Evolutionary conservation across 1,140 invertebrate genomes (phyloP).

Genomic region (Cotesia vestalis): DNA sequence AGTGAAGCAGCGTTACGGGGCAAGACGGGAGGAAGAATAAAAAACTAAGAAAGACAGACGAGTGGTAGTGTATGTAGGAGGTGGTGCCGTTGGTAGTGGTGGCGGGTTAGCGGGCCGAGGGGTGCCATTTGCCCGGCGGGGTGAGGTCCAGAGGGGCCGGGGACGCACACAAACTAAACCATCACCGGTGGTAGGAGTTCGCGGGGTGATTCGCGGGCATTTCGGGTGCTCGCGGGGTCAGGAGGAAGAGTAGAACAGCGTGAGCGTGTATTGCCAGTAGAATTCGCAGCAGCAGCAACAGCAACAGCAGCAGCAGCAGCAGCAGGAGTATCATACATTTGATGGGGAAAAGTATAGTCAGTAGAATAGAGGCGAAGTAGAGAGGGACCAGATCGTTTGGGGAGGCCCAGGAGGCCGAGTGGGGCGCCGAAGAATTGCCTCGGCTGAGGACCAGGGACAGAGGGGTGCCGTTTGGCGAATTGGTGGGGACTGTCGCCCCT

Average conservation of each 20-base stretch:
- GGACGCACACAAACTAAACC: background rate
- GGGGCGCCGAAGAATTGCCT: slow-evolving; percentile 57
- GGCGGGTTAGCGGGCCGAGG: slow-evolving; percentile 23
- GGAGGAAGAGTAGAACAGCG: slow-evolving; percentile 22
- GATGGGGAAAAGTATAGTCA: too few relatives aligned
- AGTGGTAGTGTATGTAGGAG: slow-evolving; percentile 37
- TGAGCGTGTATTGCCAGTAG: too few relatives aligned
- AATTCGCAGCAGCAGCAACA: background rate
- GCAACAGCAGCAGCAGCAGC: too few relatives aligned
- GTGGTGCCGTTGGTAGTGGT: slow-evolving; percentile 24
- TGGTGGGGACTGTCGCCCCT: slow-evolving; percentile 52
- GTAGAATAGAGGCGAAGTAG: slow-evolving; percentile 32
- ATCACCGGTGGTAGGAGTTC: background rate
- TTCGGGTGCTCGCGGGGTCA: slow-evolving; percentile 26
- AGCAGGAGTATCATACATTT: too few relatives aligned
- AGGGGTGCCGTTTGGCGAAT: slow-evolving; percentile 44
- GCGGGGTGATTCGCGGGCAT: slow-evolving; percentile 28
- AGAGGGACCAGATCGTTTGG: slow-evolving; percentile 32
- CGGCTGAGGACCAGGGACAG: slow-evolving; percentile 49
- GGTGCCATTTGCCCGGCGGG: too few relatives aligned
- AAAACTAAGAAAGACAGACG: slow-evolving; percentile 37
- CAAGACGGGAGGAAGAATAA: slow-evolving; percentile 4
- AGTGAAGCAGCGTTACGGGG: slow-evolving; percentile 17
- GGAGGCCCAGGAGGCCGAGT: slow-evolving; percentile 36
- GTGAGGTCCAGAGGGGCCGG: slow-evolving; percentile 23